These are phyloP conservation scores for Sitobion miscanthi DNA, from an alignment of 1,140 invertebrate species.

Conservation along the genomic window DNA sequence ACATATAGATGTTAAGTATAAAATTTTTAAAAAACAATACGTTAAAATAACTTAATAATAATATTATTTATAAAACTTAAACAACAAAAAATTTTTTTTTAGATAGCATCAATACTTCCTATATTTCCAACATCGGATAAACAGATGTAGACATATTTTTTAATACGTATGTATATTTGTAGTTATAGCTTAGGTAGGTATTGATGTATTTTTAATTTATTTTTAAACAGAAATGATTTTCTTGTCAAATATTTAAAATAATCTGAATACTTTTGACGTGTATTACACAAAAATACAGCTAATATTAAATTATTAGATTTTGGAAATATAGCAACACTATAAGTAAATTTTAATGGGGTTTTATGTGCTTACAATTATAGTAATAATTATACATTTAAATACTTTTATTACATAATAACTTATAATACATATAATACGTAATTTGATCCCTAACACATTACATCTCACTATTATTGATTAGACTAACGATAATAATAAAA, in stretches of 20 bases:
- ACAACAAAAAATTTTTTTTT: conserved; percentile 24
- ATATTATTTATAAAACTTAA: conserved; percentile 43
- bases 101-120: neutral
- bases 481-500: neutral
- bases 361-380: neutral
- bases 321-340: neutral
- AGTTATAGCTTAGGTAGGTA: neutral
- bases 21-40: conserved; percentile 52
- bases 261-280: neutral
- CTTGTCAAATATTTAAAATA: neutral
- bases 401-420: conserved; percentile 11
- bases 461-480: conserved; percentile 47
- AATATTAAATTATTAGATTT: neutral
- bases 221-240: neutral
- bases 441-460: conserved; percentile 28
- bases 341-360: neutral
- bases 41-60: conserved; percentile 54
- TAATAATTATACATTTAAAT: conserved; percentile 1
- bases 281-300: neutral
- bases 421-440: neutral
- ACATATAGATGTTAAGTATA: conserved; percentile 53
- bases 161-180: neutral
- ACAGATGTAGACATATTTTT: neutral
- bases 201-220: conserved; percentile 10
- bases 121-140: neutral